These are phyloP conservation scores for Hippoglossus hippoglossus DNA, from an alignment of 2,797 vertebrate species.

Conservation along the genomic window DNA sequence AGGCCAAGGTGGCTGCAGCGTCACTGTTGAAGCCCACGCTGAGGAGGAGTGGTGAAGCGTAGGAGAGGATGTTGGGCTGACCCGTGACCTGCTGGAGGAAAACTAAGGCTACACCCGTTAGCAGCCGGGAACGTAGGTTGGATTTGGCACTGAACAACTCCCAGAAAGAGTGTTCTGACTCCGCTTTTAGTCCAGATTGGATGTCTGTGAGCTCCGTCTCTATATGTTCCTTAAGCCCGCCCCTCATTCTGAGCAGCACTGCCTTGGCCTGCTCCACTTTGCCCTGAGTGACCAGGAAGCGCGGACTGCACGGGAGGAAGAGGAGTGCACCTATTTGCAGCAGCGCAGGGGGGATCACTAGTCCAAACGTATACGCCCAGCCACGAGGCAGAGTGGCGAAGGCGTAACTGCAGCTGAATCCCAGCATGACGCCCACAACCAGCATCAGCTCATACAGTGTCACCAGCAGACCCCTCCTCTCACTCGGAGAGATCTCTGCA, in stretches of 20 bases:
- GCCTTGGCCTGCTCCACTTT: constrained; percentile 85
- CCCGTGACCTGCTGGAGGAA: constrained; percentile 96
- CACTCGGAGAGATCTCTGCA: constrained; percentile 92
- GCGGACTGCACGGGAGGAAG: constrained; percentile 93
- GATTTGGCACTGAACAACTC: constrained; percentile 91
- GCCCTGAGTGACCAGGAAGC: constrained; percentile 91
- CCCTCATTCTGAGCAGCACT: constrained; percentile 87
- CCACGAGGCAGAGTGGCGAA: constrained; percentile 87
- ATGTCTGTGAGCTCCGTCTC: constrained; percentile 89
- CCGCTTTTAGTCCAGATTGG: constrained; percentile 90
- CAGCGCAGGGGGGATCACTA: constrained; percentile 89
- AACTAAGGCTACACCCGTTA: constrained; percentile 89
- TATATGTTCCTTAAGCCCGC: constrained; percentile 69
- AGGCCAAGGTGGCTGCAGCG: constrained; percentile 92
- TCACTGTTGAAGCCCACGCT: constrained; percentile 95
- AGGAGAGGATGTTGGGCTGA: constrained; percentile 95
- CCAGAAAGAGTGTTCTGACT: constrained; percentile 88
- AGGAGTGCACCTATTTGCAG: constrained; percentile 89
- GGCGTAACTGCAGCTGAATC: constrained; percentile 92
- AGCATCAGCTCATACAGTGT: constrained; percentile 95
- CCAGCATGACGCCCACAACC: constrained; percentile 92
- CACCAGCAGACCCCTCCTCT: constrained; percentile 92
- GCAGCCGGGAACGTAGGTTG: constrained; percentile 91
- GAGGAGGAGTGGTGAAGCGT: constrained; percentile 93
- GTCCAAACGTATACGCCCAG: constrained; percentile 93